Conservation (phyloP, 2,888 invertebrate genomes). For the Pomacea canaliculata region DNA sequence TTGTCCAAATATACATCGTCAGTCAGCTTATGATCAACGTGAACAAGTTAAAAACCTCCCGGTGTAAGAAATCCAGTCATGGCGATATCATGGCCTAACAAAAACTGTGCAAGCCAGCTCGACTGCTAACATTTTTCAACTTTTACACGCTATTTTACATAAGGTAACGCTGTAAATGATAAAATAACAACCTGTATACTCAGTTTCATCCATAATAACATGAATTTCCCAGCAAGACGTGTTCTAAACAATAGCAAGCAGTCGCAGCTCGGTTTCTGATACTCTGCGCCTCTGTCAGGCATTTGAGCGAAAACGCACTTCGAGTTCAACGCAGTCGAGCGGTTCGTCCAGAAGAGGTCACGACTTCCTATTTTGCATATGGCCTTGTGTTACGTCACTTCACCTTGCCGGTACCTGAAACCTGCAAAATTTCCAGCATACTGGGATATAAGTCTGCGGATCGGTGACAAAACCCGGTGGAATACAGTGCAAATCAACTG, state of each 20-base stretch:
- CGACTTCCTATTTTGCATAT: slow-evolving; percentile 7
- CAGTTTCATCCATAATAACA: slow-evolving; percentile 3
- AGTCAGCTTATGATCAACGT: too few relatives aligned
- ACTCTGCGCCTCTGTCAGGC: background rate
- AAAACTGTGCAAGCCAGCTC: too few relatives aligned
- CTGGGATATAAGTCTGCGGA: background rate
- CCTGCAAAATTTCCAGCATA: background rate
- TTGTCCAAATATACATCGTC: too few relatives aligned
- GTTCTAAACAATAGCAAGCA: background rate
- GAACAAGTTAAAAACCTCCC: too few relatives aligned
- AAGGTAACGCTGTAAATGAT: too few relatives aligned
- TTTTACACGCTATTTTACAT: too few relatives aligned
- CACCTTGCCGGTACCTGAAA: slow-evolving; percentile 1
- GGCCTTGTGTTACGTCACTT: slow-evolving; percentile 12
- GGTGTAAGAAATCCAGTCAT: too few relatives aligned
- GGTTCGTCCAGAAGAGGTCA: slow-evolving; percentile 6
- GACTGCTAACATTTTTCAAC: too few relatives aligned
- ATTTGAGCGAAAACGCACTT: slow-evolving; percentile 9
- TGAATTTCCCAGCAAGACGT: background rate
- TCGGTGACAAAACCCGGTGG: background rate
- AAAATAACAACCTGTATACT: background rate
- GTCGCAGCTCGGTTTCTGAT: background rate
- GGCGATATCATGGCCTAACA: too few relatives aligned
- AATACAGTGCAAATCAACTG: too few relatives aligned
- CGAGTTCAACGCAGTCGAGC: slow-evolving; percentile 11